Evolutionary conservation across 2,797 vertebrate genomes (phyloP).

Genomic region (Lepilemur ruficaudatus): DNA sequence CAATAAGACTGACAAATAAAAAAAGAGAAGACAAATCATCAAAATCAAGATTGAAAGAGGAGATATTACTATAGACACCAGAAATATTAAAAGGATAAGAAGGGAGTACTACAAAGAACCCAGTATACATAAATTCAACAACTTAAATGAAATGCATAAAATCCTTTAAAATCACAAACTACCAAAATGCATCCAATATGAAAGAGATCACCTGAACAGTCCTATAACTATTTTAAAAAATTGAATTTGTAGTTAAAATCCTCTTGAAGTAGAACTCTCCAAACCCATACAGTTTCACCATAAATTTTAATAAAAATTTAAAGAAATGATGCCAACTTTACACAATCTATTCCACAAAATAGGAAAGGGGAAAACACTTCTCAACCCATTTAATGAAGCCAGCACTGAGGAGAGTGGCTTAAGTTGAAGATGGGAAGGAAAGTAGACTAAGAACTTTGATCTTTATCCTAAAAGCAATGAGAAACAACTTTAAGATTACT

Average conservation of each 20-base stretch:
- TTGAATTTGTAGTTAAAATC: background rate
- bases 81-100: background rate
- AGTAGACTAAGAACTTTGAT: background rate
- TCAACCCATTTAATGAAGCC: background rate
- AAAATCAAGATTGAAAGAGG: background rate
- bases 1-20: background rate
- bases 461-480: background rate
- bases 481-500: background rate
- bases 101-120: background rate
- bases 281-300: background rate
- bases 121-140: background rate
- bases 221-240: background rate
- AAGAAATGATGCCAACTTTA: background rate
- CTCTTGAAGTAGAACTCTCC: background rate
- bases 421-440: background rate
- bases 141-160: background rate
- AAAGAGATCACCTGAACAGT: background rate
- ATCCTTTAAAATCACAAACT: background rate
- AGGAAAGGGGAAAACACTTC: background rate
- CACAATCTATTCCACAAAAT: background rate
- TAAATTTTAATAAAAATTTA: background rate
- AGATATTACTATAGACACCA: background rate
- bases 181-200: background rate
- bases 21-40: background rate
- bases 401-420: background rate